phyloP scores from a whole-genome alignment of 2,888 invertebrate species.

The Molanna angustata region DNA sequence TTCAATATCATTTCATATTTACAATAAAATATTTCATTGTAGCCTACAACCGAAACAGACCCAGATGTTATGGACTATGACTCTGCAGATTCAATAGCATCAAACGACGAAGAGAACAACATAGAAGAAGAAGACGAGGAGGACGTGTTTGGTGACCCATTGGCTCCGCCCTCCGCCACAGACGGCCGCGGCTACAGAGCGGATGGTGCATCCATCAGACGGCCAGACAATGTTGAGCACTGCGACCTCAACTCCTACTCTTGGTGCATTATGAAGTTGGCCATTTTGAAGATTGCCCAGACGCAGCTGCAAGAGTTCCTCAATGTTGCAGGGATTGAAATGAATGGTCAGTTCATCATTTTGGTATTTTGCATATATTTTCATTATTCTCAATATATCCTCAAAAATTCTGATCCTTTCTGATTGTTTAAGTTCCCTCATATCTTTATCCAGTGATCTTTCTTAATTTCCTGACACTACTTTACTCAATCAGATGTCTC shows the following conservation, averaged over 20 bases:
- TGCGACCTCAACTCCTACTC: slow-evolving; percentile 92
- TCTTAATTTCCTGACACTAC: too few species aligned
- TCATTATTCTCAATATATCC: too few species aligned
- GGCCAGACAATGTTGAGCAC: slow-evolving; percentile 76
- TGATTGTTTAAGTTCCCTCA: too few species aligned
- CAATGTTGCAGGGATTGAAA: slow-evolving; percentile 83
- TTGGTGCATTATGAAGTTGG: slow-evolving; percentile 91
- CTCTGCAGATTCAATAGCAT: slow-evolving; percentile 76
- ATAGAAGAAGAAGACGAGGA: slow-evolving; percentile 75
- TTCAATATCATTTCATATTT: too few species aligned
- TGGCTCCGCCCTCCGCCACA: slow-evolving; percentile 37
- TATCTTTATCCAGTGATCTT: too few species aligned
- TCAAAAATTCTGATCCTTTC: too few species aligned
- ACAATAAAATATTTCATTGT: too few species aligned
- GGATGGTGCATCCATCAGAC: background rate
- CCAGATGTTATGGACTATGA: slow-evolving; percentile 80
- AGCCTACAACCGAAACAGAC: slow-evolving; percentile 63
- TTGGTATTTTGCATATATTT: too few species aligned
- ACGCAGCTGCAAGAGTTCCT: slow-evolving; percentile 85
- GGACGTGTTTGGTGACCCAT: slow-evolving; percentile 66
- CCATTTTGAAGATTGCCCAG: slow-evolving; percentile 81
- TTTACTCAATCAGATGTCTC: too few species aligned
- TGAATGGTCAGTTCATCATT: slow-evolving; percentile 68
- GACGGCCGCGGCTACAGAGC: slow-evolving; percentile 40
- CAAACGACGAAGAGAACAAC: slow-evolving; percentile 70